phyloP scores from a whole-genome alignment of 2,113 vertebrate genomes.

The Nothocercus julius region DNA sequence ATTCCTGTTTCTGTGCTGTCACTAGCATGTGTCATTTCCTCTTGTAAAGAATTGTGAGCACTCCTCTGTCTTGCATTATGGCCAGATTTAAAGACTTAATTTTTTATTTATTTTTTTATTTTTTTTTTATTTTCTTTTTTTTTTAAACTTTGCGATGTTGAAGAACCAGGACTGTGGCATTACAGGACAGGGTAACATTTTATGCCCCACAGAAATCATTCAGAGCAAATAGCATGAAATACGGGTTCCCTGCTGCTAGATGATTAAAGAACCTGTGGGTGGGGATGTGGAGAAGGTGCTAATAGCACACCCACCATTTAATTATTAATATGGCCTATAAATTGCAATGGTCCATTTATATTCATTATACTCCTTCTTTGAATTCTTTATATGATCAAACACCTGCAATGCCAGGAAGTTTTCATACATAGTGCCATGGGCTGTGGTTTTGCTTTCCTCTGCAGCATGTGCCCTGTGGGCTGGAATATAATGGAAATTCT shows the following conservation, averaged over 20 bases:
- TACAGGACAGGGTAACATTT: not conserved
- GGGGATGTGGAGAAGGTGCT: not conserved
- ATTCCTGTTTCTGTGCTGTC: not conserved
- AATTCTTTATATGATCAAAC: not conserved
- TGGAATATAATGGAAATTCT: not conserved
- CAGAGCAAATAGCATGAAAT: slow-evolving; percentile 9
- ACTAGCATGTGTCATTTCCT: not conserved
- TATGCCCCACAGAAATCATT: not conserved
- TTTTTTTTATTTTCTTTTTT: too few relatives aligned
- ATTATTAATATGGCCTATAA: slow-evolving; percentile 35
- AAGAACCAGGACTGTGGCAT: not conserved
- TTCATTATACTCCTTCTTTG: not conserved
- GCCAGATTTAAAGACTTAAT: not conserved
- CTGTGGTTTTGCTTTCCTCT: not conserved
- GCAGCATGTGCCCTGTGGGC: not conserved
- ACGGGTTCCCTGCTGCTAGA: not conserved
- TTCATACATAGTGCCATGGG: not conserved
- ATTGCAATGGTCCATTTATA: slow-evolving; percentile 5
- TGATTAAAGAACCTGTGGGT: slow-evolving; percentile 16
- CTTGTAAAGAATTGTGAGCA: not conserved
- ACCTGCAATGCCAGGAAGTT: not conserved
- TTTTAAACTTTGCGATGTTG: not conserved
- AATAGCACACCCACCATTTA: slow-evolving; percentile 11
- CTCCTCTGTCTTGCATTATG: not conserved
- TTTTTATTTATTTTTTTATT: too few relatives aligned